Evolutionary conservation across 2,888 invertebrate genomes (phyloP), one percentile per base, ranked within the genome.

Genomic region (Trypoxylon attenuatum): DNA sequence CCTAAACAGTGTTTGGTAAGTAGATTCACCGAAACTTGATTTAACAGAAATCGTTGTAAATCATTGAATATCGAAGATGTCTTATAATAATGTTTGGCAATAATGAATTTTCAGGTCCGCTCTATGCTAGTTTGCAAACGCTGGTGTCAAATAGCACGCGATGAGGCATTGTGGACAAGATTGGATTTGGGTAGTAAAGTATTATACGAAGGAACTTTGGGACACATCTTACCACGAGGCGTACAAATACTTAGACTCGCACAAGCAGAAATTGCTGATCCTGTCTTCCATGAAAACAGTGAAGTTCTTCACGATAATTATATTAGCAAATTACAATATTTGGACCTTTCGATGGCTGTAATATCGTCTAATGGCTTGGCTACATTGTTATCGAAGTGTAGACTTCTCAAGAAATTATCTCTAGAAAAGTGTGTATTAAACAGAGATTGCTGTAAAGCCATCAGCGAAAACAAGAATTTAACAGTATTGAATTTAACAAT

Each of bases 141-240:
- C 73, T 96, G 96, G 91, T 90, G 92, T 82, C 88, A 93, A 71
- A 89, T 97, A 65, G 91, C 93, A 2, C 92, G 92, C 52, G 96
- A 97, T 84, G 96, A 96, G 80, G 92, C 93, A 0, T 87, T 97
- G 0, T 97, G 97, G 97, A 91, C 92, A 39, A 89, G 96, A 15
- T 87, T 97, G 68, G 96, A 97, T 84, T 88, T 96, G 15, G 93
- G 94, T 5, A 90, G 91, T 63, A 91, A 92, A 75, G 90, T 91
- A 0, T 82, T 97, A 5, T 87, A 89, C 13, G 88, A 90, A 8
- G 93, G 93, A 41, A 92, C 93, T 0, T 82, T 97, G 5, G 94
- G 94, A 1, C 90, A 91, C 68, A 91, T 97, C 62, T 80, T 96
- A n/a, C 90, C 90, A 10, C 90, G 94, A 68, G 95, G 96, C 78